A percentile compares a stretch with the other conserved stretches of the same genome.
These are phyloP conservation scores for Drosophila limbata DNA, from an alignment of 2,888 invertebrate genomes.

Conservation along the genomic window DNA sequence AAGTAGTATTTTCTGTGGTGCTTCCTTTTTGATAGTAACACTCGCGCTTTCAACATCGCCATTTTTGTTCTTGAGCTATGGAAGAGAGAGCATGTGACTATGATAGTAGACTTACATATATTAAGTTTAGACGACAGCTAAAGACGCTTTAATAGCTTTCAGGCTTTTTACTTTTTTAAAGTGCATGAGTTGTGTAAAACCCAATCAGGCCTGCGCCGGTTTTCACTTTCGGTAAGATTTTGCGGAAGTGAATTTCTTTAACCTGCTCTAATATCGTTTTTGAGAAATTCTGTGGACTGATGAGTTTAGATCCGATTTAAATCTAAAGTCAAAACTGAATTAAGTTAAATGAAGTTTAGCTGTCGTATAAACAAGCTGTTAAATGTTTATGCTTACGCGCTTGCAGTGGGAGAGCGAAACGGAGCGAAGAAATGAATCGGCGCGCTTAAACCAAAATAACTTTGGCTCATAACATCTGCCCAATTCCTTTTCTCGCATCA, in stretches of 20 bases:
- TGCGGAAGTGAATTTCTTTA: too few relatives aligned
- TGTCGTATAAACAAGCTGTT: neutral
- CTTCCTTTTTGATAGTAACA: conserved; percentile 33
- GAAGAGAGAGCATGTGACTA: neutral
- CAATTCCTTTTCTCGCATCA: conserved; percentile 69
- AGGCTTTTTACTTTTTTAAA: neutral
- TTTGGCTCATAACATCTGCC: conserved; percentile 76
- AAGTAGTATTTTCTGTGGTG: conserved; percentile 29
- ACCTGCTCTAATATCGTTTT: too few relatives aligned
- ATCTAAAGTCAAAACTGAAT: neutral
- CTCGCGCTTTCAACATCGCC: conserved; percentile 1
- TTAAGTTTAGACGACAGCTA: neutral
- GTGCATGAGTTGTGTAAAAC: too few relatives aligned
- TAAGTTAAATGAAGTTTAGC: neutral
- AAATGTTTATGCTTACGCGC: conserved; percentile 46
- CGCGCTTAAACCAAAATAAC: conserved; percentile 80
- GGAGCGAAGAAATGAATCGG: conserved; percentile 76
- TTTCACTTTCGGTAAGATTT: too few relatives aligned
- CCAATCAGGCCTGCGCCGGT: too few relatives aligned
- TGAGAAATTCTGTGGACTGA: too few relatives aligned
- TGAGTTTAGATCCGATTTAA: too few relatives aligned
- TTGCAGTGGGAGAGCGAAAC: conserved; percentile 74
- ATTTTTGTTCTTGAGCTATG: conserved; percentile 31
- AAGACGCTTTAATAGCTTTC: too few relatives aligned
- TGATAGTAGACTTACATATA: neutral